Evolutionary conservation across 2,888 invertebrate genomes (phyloP).

Genomic region (Lithophane socia): DNA sequence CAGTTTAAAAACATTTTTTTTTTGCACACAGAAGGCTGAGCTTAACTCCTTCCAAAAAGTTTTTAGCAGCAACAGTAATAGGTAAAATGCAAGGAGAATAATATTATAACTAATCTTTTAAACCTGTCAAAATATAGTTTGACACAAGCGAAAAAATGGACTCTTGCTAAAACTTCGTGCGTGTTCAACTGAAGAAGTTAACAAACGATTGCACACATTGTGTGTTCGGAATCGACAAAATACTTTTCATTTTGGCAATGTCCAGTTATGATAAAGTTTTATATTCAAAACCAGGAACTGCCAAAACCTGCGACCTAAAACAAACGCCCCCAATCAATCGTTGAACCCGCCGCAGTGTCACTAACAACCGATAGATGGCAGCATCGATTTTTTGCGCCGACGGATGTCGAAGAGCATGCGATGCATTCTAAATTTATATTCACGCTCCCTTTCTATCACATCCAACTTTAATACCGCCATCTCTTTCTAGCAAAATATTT

Average conservation of each 20-base stretch:
- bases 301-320: conserved; percentile 36
- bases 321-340: conserved; percentile 62
- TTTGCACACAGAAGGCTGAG: not conserved
- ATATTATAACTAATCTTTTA: not conserved
- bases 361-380: conserved; percentile 84
- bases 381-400: conserved; percentile 84
- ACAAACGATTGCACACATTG: conserved; percentile 8
- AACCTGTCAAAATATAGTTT: not conserved
- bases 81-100: not conserved
- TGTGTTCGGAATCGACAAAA: conserved; percentile 37
- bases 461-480: conserved; percentile 72
- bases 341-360: conserved; percentile 75
- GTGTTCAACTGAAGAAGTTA: not conserved
- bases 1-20: too few relatives aligned
- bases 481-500: conserved; percentile 83
- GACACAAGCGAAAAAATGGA: not conserved
- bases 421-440: conserved; percentile 89
- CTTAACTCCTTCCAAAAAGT: not conserved
- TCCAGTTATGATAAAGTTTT: conserved; percentile 54
- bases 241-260: conserved; percentile 22
- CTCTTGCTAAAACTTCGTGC: not conserved
- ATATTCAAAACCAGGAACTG: conserved; percentile 51
- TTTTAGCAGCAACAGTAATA: not conserved
- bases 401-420: conserved; percentile 89
- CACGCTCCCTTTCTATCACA: conserved; percentile 80